Conservation (phyloP, 2,113 vertebrate species). For the Cyanoderma ruficeps region DNA sequence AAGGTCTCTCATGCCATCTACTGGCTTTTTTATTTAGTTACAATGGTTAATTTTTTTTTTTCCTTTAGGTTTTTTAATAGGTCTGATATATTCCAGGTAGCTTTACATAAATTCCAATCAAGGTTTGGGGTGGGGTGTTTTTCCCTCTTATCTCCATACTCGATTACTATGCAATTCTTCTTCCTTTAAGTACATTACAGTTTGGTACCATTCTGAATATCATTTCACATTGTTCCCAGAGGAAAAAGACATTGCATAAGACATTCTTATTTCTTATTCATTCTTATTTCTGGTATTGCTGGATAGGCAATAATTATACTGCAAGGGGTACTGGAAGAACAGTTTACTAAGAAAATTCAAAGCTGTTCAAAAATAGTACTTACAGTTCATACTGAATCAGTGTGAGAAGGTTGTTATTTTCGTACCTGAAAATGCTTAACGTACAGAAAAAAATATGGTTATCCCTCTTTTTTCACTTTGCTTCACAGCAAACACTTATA, state of each 20-base stretch:
- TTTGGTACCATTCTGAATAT: not conserved
- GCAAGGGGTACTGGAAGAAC: not conserved
- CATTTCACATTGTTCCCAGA: not conserved
- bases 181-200: not conserved
- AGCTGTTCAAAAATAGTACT: not conserved
- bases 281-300: conserved; percentile 32
- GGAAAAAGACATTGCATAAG: not conserved
- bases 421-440: not conserved
- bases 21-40: conserved; percentile 50
- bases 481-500: not conserved
- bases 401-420: not conserved
- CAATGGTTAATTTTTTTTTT: not conserved
- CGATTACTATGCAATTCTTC: not conserved
- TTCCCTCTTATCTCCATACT: not conserved
- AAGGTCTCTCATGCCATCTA: conserved; percentile 74
- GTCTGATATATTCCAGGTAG: not conserved
- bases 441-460: not conserved
- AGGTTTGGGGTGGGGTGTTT: not conserved
- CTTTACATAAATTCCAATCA: conserved; percentile 3
- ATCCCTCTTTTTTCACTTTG: not conserved
- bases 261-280: conserved; percentile 2
- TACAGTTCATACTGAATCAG: not conserved
- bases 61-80: not conserved
- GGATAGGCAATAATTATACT: conserved; percentile 25
- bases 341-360: conserved; percentile 16